Evolutionary conservation across 2,797 vertebrate genomes (phyloP), one percentile per base, ranked within the genome.

Genomic region (Crocidura indochinensis): DNA sequence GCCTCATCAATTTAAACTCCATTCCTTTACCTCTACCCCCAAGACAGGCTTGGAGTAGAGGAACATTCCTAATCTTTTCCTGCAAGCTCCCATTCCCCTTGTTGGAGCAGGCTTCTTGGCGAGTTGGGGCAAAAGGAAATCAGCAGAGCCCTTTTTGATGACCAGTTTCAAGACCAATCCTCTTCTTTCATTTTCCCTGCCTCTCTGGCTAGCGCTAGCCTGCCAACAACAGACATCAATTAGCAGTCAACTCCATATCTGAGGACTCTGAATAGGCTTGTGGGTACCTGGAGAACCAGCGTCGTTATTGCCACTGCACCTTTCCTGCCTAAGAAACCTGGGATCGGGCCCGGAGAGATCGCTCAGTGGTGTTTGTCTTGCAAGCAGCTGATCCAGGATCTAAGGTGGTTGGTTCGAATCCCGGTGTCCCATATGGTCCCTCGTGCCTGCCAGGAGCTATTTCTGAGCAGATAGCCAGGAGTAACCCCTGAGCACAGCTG

Each of bases 1-100:
- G 10, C 67, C 49, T 87, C 84, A 87, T 53, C 83, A 53, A 77
- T 46, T 46, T 76, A 65, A 79, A 93, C 71, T 68, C 47, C 44
- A 73, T 84, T 49, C 56, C 29, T 92, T 73, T 87, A 80, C 51
- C 10, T 38, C 38, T 38, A 38, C 2, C 2, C 49, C 22, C 47
- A 87, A 69, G 20, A 44, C 76, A 88, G 67, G 14, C 10, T 53
- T 84, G 29, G 49, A 46, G 8, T 80, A 11, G 22, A 76, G 56
- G 51, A 26, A 74, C 12, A n/a, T 56, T 4, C 38, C 11, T n/a
- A 27, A 27, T 68, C 88, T 19, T 29, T 91, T 46, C 78, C 83
- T 71, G 75, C 6, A 75, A 47, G 60, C 71, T 71, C 51, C 20
- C 38, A 90, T 74, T 75, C 73, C 79, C n/a, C 27, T 24, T 85